phyloP scores from a whole-genome alignment of 2,888 invertebrate genomes.

The Lithophane socia region DNA sequence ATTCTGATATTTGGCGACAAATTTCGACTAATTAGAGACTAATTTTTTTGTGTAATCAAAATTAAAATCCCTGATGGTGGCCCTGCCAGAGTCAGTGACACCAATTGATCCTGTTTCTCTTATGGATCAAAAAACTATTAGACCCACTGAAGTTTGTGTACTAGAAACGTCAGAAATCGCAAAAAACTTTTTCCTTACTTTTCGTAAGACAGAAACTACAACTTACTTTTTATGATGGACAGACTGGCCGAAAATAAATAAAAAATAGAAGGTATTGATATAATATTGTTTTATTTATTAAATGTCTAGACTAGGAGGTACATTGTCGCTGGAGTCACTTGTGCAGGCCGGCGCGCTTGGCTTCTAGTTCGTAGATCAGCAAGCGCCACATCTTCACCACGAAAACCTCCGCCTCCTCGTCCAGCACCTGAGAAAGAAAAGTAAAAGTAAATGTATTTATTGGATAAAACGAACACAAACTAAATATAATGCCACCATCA shows the following conservation, averaged over 20 bases:
- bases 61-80: too few species aligned
- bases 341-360: conserved; percentile 97
- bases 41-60: too few species aligned
- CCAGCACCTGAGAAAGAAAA: conserved; percentile 94
- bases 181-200: too few species aligned
- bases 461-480: background rate
- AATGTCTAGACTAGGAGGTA: conserved; percentile 60
- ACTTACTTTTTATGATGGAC: too few species aligned
- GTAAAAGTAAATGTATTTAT: background rate
- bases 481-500: background rate
- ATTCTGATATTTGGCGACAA: too few species aligned
- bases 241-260: background rate
- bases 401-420: conserved; percentile 99
- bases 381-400: conserved; percentile 99
- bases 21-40: too few species aligned
- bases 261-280: conserved; percentile 10
- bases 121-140: too few species aligned
- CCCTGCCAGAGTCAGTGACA: too few species aligned
- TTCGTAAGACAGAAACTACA: too few species aligned
- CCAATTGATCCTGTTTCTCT: too few species aligned
- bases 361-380: conserved; percentile 99
- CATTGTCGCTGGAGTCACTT: conserved; percentile 73
- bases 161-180: too few species aligned
- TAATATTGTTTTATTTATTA: conserved; percentile 56
- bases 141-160: too few species aligned